These are phyloP conservation scores for Gari tellinella DNA, from an alignment of 2,888 invertebrate species.

Conservation along the genomic window DNA sequence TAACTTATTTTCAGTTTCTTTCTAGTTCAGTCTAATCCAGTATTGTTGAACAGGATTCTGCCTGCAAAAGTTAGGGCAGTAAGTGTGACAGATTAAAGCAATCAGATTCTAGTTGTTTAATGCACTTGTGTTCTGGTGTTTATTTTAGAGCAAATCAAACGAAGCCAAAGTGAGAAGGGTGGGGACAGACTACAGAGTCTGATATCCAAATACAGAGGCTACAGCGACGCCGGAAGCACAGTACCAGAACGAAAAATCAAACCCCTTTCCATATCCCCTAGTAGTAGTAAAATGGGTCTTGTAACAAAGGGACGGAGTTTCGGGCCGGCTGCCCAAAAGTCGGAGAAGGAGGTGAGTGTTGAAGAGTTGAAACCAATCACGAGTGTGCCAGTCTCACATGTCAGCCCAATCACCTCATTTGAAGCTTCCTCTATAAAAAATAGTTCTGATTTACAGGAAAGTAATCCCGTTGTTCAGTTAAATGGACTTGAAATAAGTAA, in stretches of 20 bases:
- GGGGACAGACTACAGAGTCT: constrained; percentile 74
- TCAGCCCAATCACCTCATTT: constrained; percentile 37
- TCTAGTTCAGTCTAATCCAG: too few species aligned
- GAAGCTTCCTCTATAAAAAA: constrained; percentile 36
- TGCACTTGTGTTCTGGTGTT: neutral
- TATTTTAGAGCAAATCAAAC: constrained; percentile 60
- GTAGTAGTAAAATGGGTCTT: constrained; percentile 67
- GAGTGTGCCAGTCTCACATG: constrained; percentile 28
- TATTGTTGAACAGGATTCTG: too few species aligned
- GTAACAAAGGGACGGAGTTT: constrained; percentile 70
- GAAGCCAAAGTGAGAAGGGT: constrained; percentile 67
- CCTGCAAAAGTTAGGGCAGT: too few species aligned
- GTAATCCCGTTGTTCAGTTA: constrained; percentile 35
- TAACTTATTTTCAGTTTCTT: too few species aligned
- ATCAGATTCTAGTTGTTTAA: too few species aligned
- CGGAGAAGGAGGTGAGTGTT: constrained; percentile 63
- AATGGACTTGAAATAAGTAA: neutral
- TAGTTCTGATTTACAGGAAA: constrained; percentile 20
- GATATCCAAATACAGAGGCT: constrained; percentile 77
- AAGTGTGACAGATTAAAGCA: too few species aligned
- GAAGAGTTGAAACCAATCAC: constrained; percentile 16
- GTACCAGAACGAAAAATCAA: constrained; percentile 67
- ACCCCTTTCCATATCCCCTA: constrained; percentile 62
- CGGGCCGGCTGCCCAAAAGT: constrained; percentile 69
- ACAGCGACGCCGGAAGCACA: constrained; percentile 63